A percentile compares a stretch with the other conserved stretches of the same genome.
These are phyloP conservation scores for Aplochiton taeniatus DNA, from an alignment of 2,797 vertebrate genomes.

Conservation along the genomic window DNA sequence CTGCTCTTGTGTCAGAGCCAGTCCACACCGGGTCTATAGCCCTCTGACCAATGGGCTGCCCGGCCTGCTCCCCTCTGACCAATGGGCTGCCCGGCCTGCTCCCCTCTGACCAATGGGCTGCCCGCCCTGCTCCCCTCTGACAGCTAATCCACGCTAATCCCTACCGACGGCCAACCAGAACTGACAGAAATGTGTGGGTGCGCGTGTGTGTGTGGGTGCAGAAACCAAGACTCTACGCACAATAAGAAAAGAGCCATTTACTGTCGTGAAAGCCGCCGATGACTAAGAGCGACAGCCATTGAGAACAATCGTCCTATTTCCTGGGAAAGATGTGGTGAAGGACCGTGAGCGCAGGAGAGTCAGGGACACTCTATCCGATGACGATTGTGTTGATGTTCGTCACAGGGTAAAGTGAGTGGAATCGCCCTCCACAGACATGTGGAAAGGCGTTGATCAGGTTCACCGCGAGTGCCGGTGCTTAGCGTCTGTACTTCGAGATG, in stretches of 20 bases:
- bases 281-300: too few relatives aligned
- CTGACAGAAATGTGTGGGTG: neutral
- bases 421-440: neutral
- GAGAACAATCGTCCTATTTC: neutral
- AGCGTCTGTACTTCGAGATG: too few relatives aligned
- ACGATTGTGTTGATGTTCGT: neutral
- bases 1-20: neutral
- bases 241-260: neutral
- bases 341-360: too few relatives aligned
- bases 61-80: neutral
- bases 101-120: too few relatives aligned
- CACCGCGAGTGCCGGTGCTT: too few relatives aligned
- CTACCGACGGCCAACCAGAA: neutral
- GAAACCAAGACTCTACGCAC: neutral
- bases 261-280: neutral
- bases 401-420: neutral
- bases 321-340: neutral
- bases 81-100: too few relatives aligned
- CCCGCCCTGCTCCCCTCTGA: neutral
- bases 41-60: neutral
- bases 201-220: neutral
- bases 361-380: too few relatives aligned
- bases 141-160: neutral
- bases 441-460: too few relatives aligned
- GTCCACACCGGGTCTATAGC: neutral